Base-by-base conservation (phyloP, 2,113 vertebrate species). In the Nanorana parkeri region DNA sequence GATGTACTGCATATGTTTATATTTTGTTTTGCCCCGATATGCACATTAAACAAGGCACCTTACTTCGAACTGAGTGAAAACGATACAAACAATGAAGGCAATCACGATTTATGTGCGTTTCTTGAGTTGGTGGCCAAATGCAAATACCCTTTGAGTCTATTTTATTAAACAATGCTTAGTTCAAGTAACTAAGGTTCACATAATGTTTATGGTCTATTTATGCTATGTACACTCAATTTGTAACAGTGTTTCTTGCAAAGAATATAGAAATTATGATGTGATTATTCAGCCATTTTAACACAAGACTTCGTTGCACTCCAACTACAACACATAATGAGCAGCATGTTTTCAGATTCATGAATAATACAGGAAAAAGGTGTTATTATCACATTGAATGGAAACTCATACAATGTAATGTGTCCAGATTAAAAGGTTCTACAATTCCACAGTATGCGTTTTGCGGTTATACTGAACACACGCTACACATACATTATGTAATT, bases 401-500 rank as follows among this genome's bases (percentile, higher is more conserved):
- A 61, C 36, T 75, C 72, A 17, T 58, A 75, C 20, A 56, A 61
- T 75, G 72, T 75, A 73, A 56, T 73, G 69, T 20, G 69, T 52
- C n/a, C 52, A 56, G 69, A 73, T 73, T 28, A 55, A 56, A 29
- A 56, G 3, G 69, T 56, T 55, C 52, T 56, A n/a, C 51, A 73
- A 56, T 73, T 29, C 51, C 69, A 73, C 69, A 55, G 51, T 73
- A 75, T 32, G 55, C 23, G 55, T n/a, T 75, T 13, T 41, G 72
- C 24, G 72, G 72, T 61, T 23, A 21, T 56, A 58, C 32, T 74
- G 6, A 32, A 28, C 71, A 60, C 71, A 60, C 54, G 17, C 6
- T 15, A 26, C 32, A 58, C 55, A 75, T 75, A 75, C 56, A 61
- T 75, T 61, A 61, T 75, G 72, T 75, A 36, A 75, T 75, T 75